Base-by-base conservation (phyloP, 2,797 vertebrate species). In the Emydoidea blandingii region DNA sequence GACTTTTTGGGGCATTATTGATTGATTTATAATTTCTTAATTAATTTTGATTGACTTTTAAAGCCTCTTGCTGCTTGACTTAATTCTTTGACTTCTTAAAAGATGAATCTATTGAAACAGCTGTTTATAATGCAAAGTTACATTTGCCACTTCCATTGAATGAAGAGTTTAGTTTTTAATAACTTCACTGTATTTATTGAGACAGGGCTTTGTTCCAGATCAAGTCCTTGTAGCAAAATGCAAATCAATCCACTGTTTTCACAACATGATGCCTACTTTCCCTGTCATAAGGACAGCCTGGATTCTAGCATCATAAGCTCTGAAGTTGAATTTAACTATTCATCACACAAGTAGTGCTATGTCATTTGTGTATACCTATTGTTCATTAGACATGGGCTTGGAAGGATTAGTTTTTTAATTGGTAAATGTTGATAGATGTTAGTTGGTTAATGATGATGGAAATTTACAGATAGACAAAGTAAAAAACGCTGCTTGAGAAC, bases 1-100 rank as follows among this genome's bases (percentile, higher is more conserved):
- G 96, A 97, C 89, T 96, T 98, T 97, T 97, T 87, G 90, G 93
- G 94, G 62, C 93, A 97, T 96, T 97, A 98, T 93, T 95, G 96
- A 98, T 96, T 90, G 81, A 96, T 96, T 97, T 95, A 81, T 95
- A 96, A 95, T 97, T 97, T 98, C 88, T 95, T 97, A 97, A 97
- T 98, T 98, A 97, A 97, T 98, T 98, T 97, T 97, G 93, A 98
- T 97, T 96, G 96, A 97, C 95, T 98, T 96, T 83, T 91, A 97
- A 89, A 96, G 94, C 94, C 56, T 92, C 93, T 94, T 95, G 18
- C 87, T 96, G 80, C 89, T 96, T 94, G 68, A 89, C 85, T 95
- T 95, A 81, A 86, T 90, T 94, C 84, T 93, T 86, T 91, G 72
- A 34, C 41, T 96, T 92, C 88, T 21, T 95, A 68, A 79, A 62